Evolutionary conservation across 2,888 invertebrate genomes (phyloP), one percentile per base, ranked within the genome.

Genomic region (Eupithecia pulchellata): DNA sequence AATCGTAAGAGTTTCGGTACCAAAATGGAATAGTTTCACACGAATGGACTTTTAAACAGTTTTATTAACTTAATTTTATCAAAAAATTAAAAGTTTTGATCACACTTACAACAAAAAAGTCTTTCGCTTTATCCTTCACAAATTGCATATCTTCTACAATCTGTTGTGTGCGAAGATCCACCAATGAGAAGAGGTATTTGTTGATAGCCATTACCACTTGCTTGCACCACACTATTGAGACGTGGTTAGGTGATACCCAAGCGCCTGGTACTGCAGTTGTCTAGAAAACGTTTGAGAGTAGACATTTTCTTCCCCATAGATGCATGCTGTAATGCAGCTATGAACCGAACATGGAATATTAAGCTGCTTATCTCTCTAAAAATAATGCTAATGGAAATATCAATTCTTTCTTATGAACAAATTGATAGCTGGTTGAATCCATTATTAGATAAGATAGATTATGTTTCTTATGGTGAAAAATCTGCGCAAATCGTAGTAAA

Each of bases 211-310:
- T 88, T 1, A 98, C 96, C 55, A 98, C 92, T 89, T 99, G 98
- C 82, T 98, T 97, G 89, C 98, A 99, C 99, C 99, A 99, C 4
- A 98, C 96, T 80, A 98, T 97, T 81, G 97, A 97, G 14, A 98
- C 95, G 87, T 99, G 99, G 89, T 99, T 98, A 1, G 97, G 96
- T 5, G 98, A 96, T 11, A 97, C 93, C 98, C 99, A 99, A 1
- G 97, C 97, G 67, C 95, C 96, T 0, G 99, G 98, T 66, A 99
- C 95, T 34, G 96, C 95, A 66, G 96, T 96, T 1, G 96, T 95
- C 96, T 97, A 86, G 67, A 95, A 91, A 73, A 73, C 63, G 47
- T 14, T 42, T 30, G 25, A 42, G 55, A 39, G 25, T 42, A 39
- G 1, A 30, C 14, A 34, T 34, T 55, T 55, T 9, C 11, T 30